Evolutionary conservation across 2,113 vertebrate genomes (phyloP).

Genomic region (Rhinopomastus cyanomelas): DNA sequence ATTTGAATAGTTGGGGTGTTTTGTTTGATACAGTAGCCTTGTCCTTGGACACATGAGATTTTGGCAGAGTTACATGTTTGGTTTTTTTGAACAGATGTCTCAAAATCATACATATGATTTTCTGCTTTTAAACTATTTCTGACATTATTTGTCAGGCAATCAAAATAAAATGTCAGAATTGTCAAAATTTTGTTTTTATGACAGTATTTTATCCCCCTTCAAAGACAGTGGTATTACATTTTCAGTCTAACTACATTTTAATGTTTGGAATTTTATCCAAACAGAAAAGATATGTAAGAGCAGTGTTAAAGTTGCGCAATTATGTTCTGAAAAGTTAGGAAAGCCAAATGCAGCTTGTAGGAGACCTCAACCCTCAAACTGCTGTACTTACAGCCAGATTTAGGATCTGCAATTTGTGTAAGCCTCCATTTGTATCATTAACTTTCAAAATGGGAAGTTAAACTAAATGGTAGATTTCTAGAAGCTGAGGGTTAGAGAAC

Average conservation of each 20-base stretch:
- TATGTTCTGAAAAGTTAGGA: neutral
- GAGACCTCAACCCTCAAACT: neutral
- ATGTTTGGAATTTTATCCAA: neutral
- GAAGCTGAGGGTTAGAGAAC: neutral
- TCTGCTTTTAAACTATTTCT: constrained; percentile 35
- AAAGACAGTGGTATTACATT: neutral
- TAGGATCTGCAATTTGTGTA: neutral
- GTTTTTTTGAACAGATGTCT: constrained; percentile 2
- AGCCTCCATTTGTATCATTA: neutral
- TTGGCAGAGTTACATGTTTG: neutral
- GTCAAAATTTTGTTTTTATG: constrained; percentile 43
- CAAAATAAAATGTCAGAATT: constrained; percentile 62
- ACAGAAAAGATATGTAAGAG: neutral
- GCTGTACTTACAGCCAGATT: neutral
- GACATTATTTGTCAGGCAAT: constrained; percentile 63
- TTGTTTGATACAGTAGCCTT: neutral
- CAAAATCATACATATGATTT: constrained; percentile 17
- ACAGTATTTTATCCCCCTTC: constrained; percentile 10
- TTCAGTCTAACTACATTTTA: neutral
- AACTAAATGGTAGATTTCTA: neutral
- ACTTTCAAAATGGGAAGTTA: neutral
- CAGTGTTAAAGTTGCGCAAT: fast-evolving
- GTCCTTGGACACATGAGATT: neutral
- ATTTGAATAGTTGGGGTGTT: neutral
- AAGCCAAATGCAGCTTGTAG: neutral